These are phyloP conservation scores for Macrotis lagotis DNA, from an alignment of 2,113 vertebrate genomes.

Conservation along the genomic window DNA sequence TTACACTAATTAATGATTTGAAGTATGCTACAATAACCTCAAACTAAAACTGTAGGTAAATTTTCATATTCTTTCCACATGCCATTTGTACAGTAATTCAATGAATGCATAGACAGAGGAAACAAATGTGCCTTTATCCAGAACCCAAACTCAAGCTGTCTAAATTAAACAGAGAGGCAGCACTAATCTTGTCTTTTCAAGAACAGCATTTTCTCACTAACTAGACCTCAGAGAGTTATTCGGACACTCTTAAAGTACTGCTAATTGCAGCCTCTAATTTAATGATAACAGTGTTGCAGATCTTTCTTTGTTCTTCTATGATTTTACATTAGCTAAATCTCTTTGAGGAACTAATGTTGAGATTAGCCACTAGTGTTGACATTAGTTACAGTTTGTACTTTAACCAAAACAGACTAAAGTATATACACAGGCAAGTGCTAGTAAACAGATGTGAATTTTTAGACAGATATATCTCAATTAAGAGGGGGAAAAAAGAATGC, in stretches of 20 bases:
- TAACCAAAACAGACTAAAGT: neutral
- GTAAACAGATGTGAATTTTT: neutral
- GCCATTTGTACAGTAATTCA: neutral
- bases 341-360: slow-evolving; percentile 17
- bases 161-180: neutral
- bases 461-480: neutral
- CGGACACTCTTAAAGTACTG: slow-evolving; percentile 5
- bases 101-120: neutral
- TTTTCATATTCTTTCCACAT: neutral
- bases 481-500: neutral
- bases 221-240: slow-evolving; percentile 8
- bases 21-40: neutral
- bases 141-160: neutral
- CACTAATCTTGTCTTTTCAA: neutral
- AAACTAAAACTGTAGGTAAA: neutral
- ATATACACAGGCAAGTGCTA: neutral
- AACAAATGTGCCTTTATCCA: neutral
- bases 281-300: slow-evolving; percentile 10
- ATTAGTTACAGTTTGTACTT: slow-evolving; percentile 31
- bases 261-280: neutral
- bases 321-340: slow-evolving; percentile 15
- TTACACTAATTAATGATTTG: slow-evolving; percentile 8
- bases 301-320: slow-evolving; percentile 20
- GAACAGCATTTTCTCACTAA: slow-evolving; percentile 9
- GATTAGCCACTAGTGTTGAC: slow-evolving; percentile 31